phyloP scores from a whole-genome alignment of 2,888 invertebrate species.

The Drosophila aldrichi region DNA sequence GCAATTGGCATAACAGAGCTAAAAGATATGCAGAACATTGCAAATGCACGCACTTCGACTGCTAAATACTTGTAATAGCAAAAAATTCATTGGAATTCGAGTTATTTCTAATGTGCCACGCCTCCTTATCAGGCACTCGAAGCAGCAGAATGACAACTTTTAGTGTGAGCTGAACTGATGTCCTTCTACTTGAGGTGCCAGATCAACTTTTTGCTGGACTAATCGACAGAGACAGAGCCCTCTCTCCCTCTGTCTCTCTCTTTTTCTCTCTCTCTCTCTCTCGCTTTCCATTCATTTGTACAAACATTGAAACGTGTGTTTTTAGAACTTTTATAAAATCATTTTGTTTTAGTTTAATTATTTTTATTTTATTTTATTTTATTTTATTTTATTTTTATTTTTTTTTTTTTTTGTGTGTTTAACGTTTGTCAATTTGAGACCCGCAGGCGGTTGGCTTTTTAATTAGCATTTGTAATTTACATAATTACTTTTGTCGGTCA shows the following conservation, averaged over 20 bases:
- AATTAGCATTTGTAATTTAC: constrained; percentile 61
- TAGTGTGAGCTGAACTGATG: too few relatives aligned
- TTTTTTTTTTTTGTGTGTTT: constrained; percentile 7
- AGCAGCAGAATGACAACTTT: too few relatives aligned
- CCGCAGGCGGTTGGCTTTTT: constrained; percentile 61
- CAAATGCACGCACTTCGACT: not conserved
- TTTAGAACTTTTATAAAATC: constrained; percentile 16
- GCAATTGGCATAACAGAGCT: not conserved
- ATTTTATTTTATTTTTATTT: too few relatives aligned
- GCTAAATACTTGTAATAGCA: not conserved
- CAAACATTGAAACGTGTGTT: constrained; percentile 2
- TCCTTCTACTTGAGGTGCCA: too few relatives aligned
- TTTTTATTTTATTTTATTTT: not conserved
- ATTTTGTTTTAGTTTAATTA: constrained; percentile 6
- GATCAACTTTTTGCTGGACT: too few relatives aligned
- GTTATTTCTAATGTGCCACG: not conserved
- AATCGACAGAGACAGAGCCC: too few relatives aligned
- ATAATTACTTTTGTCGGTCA: constrained; percentile 51
- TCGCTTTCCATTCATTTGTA: not conserved
- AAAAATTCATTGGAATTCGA: not conserved
- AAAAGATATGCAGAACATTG: not conserved
- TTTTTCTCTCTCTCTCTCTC: not conserved
- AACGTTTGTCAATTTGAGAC: constrained; percentile 35
- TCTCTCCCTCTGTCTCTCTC: not conserved
- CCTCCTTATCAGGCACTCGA: too few relatives aligned